Percentiles rank a stretch among this genome's conserved stretches.
These are phyloP conservation scores for Drosophila cracens DNA, from an alignment of 2,888 invertebrate genomes.

Conservation along the genomic window DNA sequence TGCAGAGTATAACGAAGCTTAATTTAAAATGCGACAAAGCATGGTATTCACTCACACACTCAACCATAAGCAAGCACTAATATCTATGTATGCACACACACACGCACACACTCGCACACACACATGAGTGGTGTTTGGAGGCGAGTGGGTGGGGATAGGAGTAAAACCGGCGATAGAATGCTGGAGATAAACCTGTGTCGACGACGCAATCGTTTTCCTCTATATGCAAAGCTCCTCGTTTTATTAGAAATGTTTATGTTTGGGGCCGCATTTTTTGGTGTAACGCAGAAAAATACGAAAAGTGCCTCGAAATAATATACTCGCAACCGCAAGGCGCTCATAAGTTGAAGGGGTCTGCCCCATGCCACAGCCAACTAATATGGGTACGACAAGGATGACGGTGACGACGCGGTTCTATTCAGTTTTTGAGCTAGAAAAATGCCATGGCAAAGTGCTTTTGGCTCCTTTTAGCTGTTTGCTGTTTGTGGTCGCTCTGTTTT, in stretches of 20 bases:
- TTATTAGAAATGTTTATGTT: slow-evolving; percentile 65
- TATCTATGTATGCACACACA: slow-evolving; percentile 52
- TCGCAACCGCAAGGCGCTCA: slow-evolving; percentile 61
- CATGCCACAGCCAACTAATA: slow-evolving; percentile 28
- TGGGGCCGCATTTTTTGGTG: slow-evolving; percentile 58
- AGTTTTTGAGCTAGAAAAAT: slow-evolving; percentile 56
- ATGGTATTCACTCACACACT: slow-evolving; percentile 53
- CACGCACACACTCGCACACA: slow-evolving; percentile 5
- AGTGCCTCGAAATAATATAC: slow-evolving; percentile 66
- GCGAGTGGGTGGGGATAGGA: background rate
- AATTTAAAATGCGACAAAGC: slow-evolving; percentile 82
- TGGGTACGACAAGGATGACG: slow-evolving; percentile 24
- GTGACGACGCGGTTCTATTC: slow-evolving; percentile 27
- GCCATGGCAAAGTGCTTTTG: slow-evolving; percentile 42
- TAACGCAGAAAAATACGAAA: slow-evolving; percentile 42
- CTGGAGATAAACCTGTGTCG: slow-evolving; percentile 66
- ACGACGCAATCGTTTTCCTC: slow-evolving; percentile 64
- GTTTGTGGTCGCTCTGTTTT: slow-evolving; percentile 45
- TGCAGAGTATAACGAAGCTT: slow-evolving; percentile 64
- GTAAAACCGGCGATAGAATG: slow-evolving; percentile 60
- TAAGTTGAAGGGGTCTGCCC: slow-evolving; percentile 33
- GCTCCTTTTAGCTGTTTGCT: slow-evolving; percentile 33
- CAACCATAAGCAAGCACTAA: slow-evolving; percentile 66
- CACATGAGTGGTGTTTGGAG: slow-evolving; percentile 2
- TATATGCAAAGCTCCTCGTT: slow-evolving; percentile 66